These are phyloP conservation scores for Bos javanicus DNA, from an alignment of 2,113 vertebrate species.

Conservation along the genomic window DNA sequence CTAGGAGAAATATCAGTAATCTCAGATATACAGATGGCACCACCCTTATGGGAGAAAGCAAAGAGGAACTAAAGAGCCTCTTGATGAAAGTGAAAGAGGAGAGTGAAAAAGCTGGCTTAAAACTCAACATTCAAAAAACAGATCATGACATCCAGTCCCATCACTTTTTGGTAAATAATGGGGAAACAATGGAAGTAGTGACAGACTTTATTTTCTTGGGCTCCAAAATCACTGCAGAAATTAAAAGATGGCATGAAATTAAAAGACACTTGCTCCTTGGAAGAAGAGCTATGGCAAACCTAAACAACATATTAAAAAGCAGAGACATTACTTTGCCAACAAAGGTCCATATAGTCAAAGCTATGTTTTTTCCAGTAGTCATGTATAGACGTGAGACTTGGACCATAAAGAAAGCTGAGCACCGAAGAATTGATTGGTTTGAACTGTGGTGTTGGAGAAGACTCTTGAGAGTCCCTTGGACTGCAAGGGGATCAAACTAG, in stretches of 20 bases:
- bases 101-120: neutral
- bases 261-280: neutral
- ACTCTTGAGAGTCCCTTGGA: neutral
- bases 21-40: neutral
- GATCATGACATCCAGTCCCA: neutral
- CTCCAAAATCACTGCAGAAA: neutral
- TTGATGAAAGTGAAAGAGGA: neutral
- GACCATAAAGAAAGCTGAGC: neutral
- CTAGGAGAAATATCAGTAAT: neutral
- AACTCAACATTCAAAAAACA: neutral
- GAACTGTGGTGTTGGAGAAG: neutral
- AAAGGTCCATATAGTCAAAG: neutral
- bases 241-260: too few species aligned
- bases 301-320: neutral
- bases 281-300: neutral
- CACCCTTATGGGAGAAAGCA: neutral
- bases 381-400: neutral
- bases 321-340: neutral
- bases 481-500: neutral
- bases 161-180: neutral
- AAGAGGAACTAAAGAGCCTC: neutral
- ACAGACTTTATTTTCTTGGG: neutral
- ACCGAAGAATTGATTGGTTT: neutral
- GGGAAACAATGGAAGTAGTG: neutral
- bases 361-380: neutral